Percentiles rank a stretch among this genome's conserved stretches.
Evolutionary conservation across 1,140 invertebrate species (phyloP).

Genomic region (Diachasma alloeum): DNA sequence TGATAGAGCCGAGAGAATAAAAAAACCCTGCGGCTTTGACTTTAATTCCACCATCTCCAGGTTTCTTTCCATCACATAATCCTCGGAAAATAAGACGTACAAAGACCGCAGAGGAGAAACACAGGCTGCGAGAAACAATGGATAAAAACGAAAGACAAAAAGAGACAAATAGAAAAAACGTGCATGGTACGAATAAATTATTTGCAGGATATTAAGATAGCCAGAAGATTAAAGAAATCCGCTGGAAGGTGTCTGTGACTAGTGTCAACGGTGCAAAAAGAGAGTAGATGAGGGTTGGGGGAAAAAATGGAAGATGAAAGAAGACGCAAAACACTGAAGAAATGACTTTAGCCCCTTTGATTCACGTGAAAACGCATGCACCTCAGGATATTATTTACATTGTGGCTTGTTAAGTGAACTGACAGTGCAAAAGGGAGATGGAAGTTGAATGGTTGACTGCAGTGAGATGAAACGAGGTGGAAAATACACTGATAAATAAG

Average conservation of each 20-base stretch:
- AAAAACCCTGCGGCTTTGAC: background rate
- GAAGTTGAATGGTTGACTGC: background rate
- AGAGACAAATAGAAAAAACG: background rate
- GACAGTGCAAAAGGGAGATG: constrained; percentile 27
- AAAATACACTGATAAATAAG: constrained; percentile 13
- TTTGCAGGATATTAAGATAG: background rate
- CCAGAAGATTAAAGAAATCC: background rate
- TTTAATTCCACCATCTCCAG: background rate
- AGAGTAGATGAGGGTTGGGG: background rate
- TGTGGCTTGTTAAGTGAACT: constrained; percentile 39
- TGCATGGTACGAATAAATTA: background rate
- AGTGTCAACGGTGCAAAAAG: background rate
- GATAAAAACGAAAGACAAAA: background rate
- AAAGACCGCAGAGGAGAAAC: background rate
- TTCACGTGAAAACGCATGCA: constrained; percentile 27
- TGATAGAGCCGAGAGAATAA: constrained; percentile 2
- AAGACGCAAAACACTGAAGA: background rate
- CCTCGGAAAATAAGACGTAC: background rate
- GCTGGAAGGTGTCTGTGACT: background rate
- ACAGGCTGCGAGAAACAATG: background rate
- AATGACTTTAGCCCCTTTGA: constrained; percentile 18
- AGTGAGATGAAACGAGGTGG: constrained; percentile 11
- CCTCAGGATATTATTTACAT: constrained; percentile 42
- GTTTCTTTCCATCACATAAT: background rate
- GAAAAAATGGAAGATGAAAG: background rate